Evolutionary conservation across 1,140 invertebrate species (phyloP).

Genomic region (Bemisia tabaci): DNA sequence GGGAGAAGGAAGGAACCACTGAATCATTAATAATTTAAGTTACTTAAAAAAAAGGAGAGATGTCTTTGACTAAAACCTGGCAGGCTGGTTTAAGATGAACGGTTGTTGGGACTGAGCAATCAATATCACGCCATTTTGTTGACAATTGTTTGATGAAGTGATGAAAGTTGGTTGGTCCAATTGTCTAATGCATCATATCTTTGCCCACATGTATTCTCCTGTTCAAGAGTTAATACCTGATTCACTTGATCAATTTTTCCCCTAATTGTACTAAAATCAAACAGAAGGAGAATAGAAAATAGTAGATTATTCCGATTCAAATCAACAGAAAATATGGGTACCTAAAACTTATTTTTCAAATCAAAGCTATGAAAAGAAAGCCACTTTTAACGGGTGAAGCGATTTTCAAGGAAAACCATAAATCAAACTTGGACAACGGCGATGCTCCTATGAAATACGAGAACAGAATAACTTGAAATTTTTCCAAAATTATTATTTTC

Average conservation of each 20-base stretch:
- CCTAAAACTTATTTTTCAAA: background rate
- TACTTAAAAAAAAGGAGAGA: background rate
- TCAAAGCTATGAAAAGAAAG: background rate
- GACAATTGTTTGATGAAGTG: conserved; percentile 76
- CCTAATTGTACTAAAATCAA: conserved; percentile 66
- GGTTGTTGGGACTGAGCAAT: background rate
- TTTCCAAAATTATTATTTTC: too few relatives aligned
- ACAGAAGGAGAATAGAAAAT: conserved; percentile 12
- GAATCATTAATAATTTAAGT: too few relatives aligned
- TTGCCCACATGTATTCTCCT: conserved; percentile 64
- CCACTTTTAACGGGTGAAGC: background rate
- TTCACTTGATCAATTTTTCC: conserved; percentile 95
- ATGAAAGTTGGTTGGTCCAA: conserved; percentile 84
- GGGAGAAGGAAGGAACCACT: too few relatives aligned
- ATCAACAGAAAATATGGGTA: background rate
- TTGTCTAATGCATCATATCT: conserved; percentile 89
- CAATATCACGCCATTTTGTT: conserved; percentile 52
- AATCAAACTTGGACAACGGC: background rate
- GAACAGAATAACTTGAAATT: too few relatives aligned
- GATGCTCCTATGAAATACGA: too few relatives aligned
- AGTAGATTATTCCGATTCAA: background rate
- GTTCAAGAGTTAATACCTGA: conserved; percentile 80
- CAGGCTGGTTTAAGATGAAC: background rate
- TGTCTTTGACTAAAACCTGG: background rate
- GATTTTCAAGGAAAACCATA: background rate